Evolutionary conservation across 2,113 vertebrate genomes (phyloP).

Genomic region (Heliornis fulica): DNA sequence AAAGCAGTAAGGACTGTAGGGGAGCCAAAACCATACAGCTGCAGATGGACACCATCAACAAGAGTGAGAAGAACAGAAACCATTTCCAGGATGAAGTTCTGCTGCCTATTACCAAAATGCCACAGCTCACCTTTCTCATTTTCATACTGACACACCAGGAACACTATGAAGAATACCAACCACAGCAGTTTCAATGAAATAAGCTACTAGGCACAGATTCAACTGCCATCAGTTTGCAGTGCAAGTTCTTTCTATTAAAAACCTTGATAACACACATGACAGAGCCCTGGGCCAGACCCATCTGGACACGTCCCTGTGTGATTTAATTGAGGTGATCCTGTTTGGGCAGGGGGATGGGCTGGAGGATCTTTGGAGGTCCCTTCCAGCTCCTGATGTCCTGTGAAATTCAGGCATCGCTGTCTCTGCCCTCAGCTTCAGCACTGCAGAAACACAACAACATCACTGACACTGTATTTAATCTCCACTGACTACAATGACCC

Average conservation of each 20-base stretch:
- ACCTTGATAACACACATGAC: not conserved
- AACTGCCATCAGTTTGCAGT: not conserved
- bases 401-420: not conserved
- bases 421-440: not conserved
- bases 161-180: not conserved
- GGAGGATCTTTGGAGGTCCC: too few relatives aligned
- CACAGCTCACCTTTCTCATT: not conserved
- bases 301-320: too few relatives aligned
- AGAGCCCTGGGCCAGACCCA: too few relatives aligned
- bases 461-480: not conserved
- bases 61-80: accelerated
- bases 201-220: not conserved
- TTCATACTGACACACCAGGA: not conserved
- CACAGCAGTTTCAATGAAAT: not conserved
- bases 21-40: not conserved
- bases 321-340: too few relatives aligned
- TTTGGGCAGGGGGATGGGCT: too few relatives aligned
- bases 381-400: too few relatives aligned
- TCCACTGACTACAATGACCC: not conserved
- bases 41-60: not conserved
- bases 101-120: not conserved
- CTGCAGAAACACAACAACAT: not conserved
- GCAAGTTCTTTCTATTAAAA: not conserved
- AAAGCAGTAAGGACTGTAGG: accelerated
- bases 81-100: not conserved